Evolutionary conservation across 2,888 invertebrate genomes (phyloP).

Genomic region (Miltochrista miniata): DNA sequence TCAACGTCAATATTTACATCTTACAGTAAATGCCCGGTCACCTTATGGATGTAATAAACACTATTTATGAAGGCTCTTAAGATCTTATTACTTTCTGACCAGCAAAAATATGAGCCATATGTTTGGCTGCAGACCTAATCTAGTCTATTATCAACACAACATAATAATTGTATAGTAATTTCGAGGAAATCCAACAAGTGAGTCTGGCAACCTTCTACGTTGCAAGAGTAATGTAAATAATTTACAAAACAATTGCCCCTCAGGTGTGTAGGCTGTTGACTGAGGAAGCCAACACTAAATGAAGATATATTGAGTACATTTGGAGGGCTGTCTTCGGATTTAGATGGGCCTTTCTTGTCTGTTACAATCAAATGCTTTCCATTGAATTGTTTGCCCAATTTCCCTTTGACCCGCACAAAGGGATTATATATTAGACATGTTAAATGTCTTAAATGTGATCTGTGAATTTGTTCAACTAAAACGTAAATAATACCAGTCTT

Average conservation of each 20-base stretch:
- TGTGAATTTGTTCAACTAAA: too few species aligned
- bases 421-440: too few species aligned
- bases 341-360: constrained; percentile 4
- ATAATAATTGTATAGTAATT: background rate
- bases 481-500: too few species aligned
- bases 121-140: background rate
- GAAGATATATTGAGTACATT: constrained; percentile 38
- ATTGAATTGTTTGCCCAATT: background rate
- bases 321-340: constrained; percentile 21
- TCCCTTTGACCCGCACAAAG: background rate
- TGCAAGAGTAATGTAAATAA: constrained; percentile 47
- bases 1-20: too few species aligned
- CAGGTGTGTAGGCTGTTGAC: constrained; percentile 39
- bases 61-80: too few species aligned
- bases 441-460: too few species aligned
- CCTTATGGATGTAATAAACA: too few species aligned
- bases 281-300: constrained; percentile 25
- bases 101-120: background rate
- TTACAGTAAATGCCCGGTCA: too few species aligned
- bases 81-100: background rate
- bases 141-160: background rate
- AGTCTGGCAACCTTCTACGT: constrained; percentile 4
- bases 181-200: background rate
- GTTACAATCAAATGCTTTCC: background rate
- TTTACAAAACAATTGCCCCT: constrained; percentile 47